These are phyloP conservation scores for Potorous gilbertii DNA, from an alignment of 2,797 vertebrate genomes.

Conservation along the genomic window DNA sequence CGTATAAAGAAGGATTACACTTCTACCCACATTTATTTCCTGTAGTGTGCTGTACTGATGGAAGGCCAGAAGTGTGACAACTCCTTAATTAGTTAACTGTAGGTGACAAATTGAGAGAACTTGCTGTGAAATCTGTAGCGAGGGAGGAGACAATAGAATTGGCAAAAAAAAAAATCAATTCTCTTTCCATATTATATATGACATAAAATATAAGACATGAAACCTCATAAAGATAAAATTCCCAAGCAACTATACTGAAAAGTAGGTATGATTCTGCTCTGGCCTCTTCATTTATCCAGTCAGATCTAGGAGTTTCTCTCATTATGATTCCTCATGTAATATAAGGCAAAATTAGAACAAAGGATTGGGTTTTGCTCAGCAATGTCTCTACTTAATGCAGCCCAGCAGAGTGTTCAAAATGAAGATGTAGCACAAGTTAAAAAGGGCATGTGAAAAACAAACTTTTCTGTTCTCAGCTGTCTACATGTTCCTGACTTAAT, in stretches of 20 bases:
- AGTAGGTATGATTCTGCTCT: constrained; percentile 62
- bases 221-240: constrained; percentile 55
- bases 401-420: not conserved
- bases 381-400: constrained; percentile 7
- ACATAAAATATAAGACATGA: constrained; percentile 58
- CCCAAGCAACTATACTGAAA: constrained; percentile 61
- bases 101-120: constrained; percentile 75
- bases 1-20: constrained; percentile 76
- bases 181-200: constrained; percentile 63
- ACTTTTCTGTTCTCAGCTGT: not conserved
- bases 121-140: constrained; percentile 64
- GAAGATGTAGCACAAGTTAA: not conserved
- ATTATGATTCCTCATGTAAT: constrained; percentile 55
- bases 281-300: constrained; percentile 65
- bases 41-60: constrained; percentile 55
- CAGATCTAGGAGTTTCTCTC: constrained; percentile 61
- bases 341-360: constrained; percentile 63
- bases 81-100: constrained; percentile 78
- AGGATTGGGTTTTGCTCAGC: constrained; percentile 62
- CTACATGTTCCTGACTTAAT: not conserved
- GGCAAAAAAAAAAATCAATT: constrained; percentile 55
- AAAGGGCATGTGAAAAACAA: not conserved
- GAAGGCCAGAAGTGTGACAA: constrained; percentile 73
- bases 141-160: constrained; percentile 63
- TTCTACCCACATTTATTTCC: constrained; percentile 68